Percentiles rank a stretch among this genome's conserved stretches.
Conservation (phyloP, 2,113 vertebrate species). For the Plestiodon gilberti region DNA sequence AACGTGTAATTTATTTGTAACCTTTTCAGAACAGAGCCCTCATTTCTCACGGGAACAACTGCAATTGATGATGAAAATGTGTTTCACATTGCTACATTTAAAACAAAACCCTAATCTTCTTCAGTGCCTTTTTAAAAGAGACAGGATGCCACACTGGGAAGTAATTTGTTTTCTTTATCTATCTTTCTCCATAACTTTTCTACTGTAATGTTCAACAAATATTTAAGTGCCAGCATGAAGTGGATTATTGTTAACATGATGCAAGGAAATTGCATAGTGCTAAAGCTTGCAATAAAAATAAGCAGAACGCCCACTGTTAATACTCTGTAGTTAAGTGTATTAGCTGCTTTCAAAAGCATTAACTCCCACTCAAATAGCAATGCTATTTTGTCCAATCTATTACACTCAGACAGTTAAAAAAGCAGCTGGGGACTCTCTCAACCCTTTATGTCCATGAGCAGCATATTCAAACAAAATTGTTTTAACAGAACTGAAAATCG, state of each 20-base stretch:
- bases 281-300: slow-evolving; percentile 74
- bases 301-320: slow-evolving; percentile 73
- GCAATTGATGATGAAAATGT: background rate
- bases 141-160: slow-evolving; percentile 4
- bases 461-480: slow-evolving; percentile 57
- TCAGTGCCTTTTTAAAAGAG: slow-evolving; percentile 21
- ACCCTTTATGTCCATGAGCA: slow-evolving; percentile 58
- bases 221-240: slow-evolving; percentile 69
- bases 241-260: slow-evolving; percentile 71
- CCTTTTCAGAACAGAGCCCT: slow-evolving; percentile 8
- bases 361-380: slow-evolving; percentile 70
- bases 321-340: slow-evolving; percentile 67
- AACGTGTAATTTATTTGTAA: background rate
- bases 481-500: slow-evolving; percentile 64
- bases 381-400: slow-evolving; percentile 62
- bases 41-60: slow-evolving; percentile 46
- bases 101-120: slow-evolving; percentile 31
- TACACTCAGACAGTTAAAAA: slow-evolving; percentile 67
- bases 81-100: slow-evolving; percentile 28
- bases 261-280: slow-evolving; percentile 69
- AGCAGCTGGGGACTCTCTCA: slow-evolving; percentile 62
- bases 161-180: slow-evolving; percentile 1
- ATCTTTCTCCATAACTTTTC: slow-evolving; percentile 59
- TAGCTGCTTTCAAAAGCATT: slow-evolving; percentile 73
- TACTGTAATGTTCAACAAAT: slow-evolving; percentile 65